Evolutionary conservation across 2,888 invertebrate species (phyloP).

Genomic region (Hyposoter dolosus): DNA sequence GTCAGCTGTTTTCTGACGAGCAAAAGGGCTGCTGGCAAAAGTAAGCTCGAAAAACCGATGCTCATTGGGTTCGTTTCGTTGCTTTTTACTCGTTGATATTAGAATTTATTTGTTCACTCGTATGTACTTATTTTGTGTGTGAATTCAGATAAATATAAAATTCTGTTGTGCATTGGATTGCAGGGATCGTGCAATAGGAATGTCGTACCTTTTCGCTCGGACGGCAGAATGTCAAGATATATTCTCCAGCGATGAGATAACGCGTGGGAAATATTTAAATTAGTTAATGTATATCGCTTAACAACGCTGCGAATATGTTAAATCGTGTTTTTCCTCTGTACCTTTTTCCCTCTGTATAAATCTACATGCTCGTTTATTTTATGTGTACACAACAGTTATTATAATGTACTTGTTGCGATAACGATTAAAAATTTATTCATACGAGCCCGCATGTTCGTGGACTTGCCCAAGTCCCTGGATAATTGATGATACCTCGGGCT

Average conservation of each 20-base stretch:
- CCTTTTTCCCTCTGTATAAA: background rate
- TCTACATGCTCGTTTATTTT: slow-evolving; percentile 4
- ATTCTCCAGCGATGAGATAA: slow-evolving; percentile 60
- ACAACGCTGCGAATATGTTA: slow-evolving; percentile 20
- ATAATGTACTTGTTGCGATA: slow-evolving; percentile 39
- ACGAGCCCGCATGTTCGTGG: background rate
- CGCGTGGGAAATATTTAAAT: slow-evolving; percentile 68
- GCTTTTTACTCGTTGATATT: background rate
- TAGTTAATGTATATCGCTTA: slow-evolving; percentile 32
- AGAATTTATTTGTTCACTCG: background rate
- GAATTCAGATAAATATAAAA: slow-evolving; percentile 2
- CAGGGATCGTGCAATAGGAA: slow-evolving; percentile 57
- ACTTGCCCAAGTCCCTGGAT: slow-evolving; percentile 3
- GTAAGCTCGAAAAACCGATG: background rate
- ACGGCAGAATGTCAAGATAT: slow-evolving; percentile 54
- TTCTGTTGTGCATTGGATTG: slow-evolving; percentile 33
- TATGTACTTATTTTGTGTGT: slow-evolving; percentile 10
- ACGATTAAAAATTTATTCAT: slow-evolving; percentile 50
- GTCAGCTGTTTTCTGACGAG: background rate
- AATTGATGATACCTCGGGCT: slow-evolving; percentile 53
- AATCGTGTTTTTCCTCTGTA: slow-evolving; percentile 30
- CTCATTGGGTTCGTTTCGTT: slow-evolving; percentile 2
- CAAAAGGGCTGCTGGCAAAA: slow-evolving; percentile 3
- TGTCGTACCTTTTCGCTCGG: slow-evolving; percentile 47
- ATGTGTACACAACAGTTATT: slow-evolving; percentile 18